Conservation (phyloP, 2,113 vertebrate genomes). For the Pseudopipra pipra region DNA sequence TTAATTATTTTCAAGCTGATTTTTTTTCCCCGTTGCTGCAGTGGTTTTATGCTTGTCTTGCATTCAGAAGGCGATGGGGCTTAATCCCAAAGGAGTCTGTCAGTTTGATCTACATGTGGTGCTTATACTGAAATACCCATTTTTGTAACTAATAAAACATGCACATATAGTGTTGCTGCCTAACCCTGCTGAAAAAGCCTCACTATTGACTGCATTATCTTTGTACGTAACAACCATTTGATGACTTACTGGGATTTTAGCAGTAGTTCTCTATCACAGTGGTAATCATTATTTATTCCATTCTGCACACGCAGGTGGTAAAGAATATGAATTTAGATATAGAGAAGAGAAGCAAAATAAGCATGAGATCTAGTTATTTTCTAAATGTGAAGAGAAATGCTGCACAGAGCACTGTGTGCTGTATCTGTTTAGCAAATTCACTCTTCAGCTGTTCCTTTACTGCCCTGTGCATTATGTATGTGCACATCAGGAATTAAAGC, state of each 20-base stretch:
- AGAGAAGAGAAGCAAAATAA: constrained; percentile 38
- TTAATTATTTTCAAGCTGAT: constrained; percentile 85
- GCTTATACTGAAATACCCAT: constrained; percentile 70
- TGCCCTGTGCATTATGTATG: neutral
- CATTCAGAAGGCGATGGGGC: constrained; percentile 77
- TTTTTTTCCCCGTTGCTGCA: constrained; percentile 72
- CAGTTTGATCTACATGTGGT: constrained; percentile 73
- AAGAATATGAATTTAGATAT: constrained; percentile 68
- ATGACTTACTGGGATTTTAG: constrained; percentile 71
- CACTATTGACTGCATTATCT: constrained; percentile 67
- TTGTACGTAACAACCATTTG: constrained; percentile 65
- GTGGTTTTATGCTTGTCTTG: constrained; percentile 83
- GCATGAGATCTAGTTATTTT: constrained; percentile 53
- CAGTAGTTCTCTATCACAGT: constrained; percentile 62
- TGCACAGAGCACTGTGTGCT: neutral
- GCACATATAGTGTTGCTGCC: constrained; percentile 68
- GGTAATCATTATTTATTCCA: constrained; percentile 70
- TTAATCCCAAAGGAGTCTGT: constrained; percentile 70
- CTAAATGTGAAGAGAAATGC: constrained; percentile 25
- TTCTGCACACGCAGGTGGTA: constrained; percentile 64
- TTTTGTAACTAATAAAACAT: constrained; percentile 72
- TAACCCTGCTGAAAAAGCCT: constrained; percentile 65
- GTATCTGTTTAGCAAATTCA: neutral
- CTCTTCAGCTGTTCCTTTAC: neutral
- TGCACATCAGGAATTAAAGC: neutral